Conservation (phyloP, 2,113 vertebrate genomes). For the Fregata magnificens region DNA sequence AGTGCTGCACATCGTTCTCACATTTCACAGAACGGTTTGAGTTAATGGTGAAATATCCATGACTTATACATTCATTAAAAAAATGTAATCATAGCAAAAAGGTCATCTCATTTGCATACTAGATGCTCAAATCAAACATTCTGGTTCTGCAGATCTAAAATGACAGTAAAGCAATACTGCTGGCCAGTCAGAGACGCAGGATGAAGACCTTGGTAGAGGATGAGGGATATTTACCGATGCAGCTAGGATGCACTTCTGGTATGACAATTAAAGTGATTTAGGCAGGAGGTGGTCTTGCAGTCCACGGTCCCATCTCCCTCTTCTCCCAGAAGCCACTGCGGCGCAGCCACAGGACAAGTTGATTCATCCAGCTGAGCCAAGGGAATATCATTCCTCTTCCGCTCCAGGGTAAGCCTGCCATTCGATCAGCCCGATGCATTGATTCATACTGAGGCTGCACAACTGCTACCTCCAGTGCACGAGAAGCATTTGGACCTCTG, state of each 20-base stretch:
- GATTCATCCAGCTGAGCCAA: background rate
- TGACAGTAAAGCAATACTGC: background rate
- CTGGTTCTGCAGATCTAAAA: background rate
- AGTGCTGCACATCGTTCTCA: background rate
- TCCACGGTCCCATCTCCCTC: background rate
- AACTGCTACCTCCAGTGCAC: background rate
- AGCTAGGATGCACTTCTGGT: background rate
- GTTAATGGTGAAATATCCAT: background rate
- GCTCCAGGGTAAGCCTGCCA: background rate
- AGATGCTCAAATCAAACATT: background rate
- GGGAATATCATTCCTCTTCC: background rate
- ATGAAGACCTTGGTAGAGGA: background rate
- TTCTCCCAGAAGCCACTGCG: background rate
- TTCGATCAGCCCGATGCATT: background rate
- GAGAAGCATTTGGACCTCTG: background rate
- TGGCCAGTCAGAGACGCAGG: background rate
- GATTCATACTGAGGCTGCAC: background rate
- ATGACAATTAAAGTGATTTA: background rate
- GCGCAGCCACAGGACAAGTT: background rate
- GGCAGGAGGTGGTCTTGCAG: background rate
- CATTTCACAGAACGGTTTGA: background rate
- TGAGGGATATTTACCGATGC: background rate
- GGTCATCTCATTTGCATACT: slow-evolving; percentile 35
- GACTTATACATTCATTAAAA: slow-evolving; percentile 49
- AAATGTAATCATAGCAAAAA: slow-evolving; percentile 28